Percentiles rank a stretch among this genome's conserved stretches.
phyloP scores from a whole-genome alignment of 2,797 vertebrate species.

The Oreortyx pictus region DNA sequence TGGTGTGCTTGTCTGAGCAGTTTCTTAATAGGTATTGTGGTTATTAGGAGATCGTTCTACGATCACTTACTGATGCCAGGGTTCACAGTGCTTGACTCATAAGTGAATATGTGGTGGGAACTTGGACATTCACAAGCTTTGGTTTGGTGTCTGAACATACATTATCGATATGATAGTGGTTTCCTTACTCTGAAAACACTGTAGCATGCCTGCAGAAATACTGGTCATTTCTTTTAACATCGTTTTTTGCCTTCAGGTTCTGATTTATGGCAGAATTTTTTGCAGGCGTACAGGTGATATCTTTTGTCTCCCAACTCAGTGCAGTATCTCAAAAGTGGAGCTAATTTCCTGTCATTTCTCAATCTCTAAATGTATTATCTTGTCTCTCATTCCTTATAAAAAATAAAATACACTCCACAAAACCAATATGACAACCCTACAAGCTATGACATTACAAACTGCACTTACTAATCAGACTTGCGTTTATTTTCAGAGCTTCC shows the following conservation, averaged over 20 bases:
- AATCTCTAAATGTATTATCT: not conserved
- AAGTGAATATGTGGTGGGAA: not conserved
- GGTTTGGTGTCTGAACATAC: not conserved
- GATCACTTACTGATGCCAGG: not conserved
- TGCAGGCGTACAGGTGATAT: not conserved
- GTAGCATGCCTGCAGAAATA: not conserved
- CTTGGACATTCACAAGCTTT: not conserved
- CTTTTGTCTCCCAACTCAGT: not conserved
- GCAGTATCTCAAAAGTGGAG: not conserved
- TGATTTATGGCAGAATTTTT: not conserved
- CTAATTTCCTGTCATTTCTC: not conserved
- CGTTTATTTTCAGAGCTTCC: not conserved
- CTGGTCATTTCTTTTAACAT: not conserved
- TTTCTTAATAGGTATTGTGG: not conserved
- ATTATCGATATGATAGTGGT: not conserved
- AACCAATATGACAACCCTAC: no score
- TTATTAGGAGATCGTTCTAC: not conserved
- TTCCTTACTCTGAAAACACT: not conserved
- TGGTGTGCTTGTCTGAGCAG: not conserved
- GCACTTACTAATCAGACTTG: not conserved
- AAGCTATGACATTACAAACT: not conserved
- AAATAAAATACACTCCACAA: no score
- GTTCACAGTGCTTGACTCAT: not conserved
- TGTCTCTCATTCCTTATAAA: not conserved
- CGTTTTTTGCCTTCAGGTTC: not conserved